Evolutionary conservation across 1,140 invertebrate genomes (phyloP).

Genomic region (Cherax quadricarinatus): DNA sequence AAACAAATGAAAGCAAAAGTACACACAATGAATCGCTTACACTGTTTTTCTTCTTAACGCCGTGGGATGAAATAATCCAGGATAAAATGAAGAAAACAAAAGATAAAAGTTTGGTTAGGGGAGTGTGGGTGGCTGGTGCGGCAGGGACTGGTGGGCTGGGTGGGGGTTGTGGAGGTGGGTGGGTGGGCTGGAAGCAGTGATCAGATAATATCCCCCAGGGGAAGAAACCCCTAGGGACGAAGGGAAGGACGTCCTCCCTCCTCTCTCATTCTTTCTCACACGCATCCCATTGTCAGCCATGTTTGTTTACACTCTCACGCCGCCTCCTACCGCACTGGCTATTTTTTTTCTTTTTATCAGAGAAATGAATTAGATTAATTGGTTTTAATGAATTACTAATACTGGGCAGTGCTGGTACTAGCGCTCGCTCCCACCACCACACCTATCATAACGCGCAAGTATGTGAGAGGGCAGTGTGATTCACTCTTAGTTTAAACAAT

Average conservation of each 20-base stretch:
- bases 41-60: too few species aligned
- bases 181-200: neutral
- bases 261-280: neutral
- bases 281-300: constrained; percentile 1
- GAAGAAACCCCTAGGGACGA: neutral
- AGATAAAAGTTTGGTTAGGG: too few species aligned
- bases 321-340: neutral
- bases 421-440: neutral
- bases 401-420: neutral
- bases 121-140: too few species aligned
- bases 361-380: too few species aligned
- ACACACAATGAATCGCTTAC: too few species aligned
- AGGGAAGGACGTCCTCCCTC: neutral
- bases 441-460: too few species aligned
- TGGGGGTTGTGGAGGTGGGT: neutral
- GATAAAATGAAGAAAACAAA: neutral
- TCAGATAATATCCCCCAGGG: constrained; percentile 2
- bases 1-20: too few species aligned
- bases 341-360: neutral
- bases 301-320: neutral
- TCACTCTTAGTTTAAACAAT: too few species aligned
- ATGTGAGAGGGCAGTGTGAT: too few species aligned
- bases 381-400: neutral
- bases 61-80: neutral
- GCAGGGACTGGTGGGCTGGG: too few species aligned